A percentile compares a stretch with the other conserved stretches of the same genome.
Evolutionary conservation across 2,113 vertebrate genomes (phyloP).

Genomic region (Nycticorax nycticorax): DNA sequence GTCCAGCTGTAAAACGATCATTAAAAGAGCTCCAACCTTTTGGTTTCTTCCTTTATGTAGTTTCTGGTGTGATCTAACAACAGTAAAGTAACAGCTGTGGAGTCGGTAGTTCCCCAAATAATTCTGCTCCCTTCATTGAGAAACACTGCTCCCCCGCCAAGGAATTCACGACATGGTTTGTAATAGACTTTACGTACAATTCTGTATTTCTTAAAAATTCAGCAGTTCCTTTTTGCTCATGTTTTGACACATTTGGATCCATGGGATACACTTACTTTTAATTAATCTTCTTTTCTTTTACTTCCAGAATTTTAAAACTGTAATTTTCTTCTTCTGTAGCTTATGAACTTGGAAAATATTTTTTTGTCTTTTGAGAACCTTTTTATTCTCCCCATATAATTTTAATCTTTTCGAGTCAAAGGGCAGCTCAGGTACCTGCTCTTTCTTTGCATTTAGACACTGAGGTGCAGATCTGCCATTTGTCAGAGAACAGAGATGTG

Average conservation of each 20-base stretch:
- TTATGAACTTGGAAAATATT: neutral
- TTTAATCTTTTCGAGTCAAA: neutral
- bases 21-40: slow-evolving; percentile 31
- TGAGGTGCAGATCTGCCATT: neutral
- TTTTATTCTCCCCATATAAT: neutral
- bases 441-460: neutral
- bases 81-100: neutral
- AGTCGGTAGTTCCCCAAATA: neutral
- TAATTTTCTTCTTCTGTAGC: neutral
- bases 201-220: neutral
- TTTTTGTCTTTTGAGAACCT: neutral
- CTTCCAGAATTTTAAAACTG: neutral
- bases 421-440: neutral
- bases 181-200: neutral
- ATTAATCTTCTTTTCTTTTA: neutral
- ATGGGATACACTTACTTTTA: neutral
- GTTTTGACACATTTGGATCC: neutral
- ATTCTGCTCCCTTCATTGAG: neutral
- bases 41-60: neutral
- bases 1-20: neutral
- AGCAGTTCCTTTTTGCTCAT: neutral
- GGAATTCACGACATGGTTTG: neutral
- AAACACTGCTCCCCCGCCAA: neutral
- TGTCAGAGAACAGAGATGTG: neutral
- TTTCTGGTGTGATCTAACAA: neutral